Conservation (phyloP, 1,140 invertebrate genomes). For the Drosophila mojavensis region DNA sequence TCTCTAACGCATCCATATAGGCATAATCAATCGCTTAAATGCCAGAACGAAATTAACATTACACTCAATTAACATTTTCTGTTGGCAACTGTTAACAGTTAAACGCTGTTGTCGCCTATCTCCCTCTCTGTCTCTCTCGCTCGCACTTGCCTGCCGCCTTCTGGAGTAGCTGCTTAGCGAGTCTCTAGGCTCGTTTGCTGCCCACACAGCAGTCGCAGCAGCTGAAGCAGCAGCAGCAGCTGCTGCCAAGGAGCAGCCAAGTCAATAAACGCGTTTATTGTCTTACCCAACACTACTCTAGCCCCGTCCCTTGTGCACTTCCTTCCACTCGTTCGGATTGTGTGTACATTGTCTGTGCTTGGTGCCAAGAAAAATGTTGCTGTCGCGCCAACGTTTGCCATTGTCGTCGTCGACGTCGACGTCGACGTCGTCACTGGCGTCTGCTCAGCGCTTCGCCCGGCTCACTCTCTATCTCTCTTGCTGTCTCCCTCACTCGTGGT, state of each 20-base stretch:
- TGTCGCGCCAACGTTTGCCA: conserved; percentile 79
- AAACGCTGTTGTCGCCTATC: conserved; percentile 49
- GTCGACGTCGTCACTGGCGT: conserved; percentile 28
- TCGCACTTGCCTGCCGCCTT: conserved; percentile 16
- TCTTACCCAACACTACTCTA: conserved; percentile 54
- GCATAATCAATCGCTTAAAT: conserved; percentile 52
- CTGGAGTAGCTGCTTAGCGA: conserved; percentile 1
- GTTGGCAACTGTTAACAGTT: conserved; percentile 72
- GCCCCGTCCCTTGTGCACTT: neutral
- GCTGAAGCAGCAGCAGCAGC: neutral
- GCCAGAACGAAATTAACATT: conserved; percentile 73
- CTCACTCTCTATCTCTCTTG: neutral
- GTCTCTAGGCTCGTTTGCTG: conserved; percentile 43
- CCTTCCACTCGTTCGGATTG: conserved; percentile 36
- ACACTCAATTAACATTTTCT: conserved; percentile 79
- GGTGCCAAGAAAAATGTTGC: conserved; percentile 82
- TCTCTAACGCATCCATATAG: neutral
- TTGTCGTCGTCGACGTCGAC: conserved; percentile 63
- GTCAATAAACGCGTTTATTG: conserved; percentile 82
- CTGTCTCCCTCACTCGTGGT: neutral
- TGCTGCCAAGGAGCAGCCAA: conserved; percentile 50
- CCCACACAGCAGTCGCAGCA: conserved; percentile 48
- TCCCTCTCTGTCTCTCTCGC: neutral
- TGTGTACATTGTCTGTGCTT: conserved; percentile 80
- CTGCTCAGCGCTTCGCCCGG: conserved; percentile 2